These are phyloP conservation scores for Sarcophaga rosellei DNA, from an alignment of 2,888 invertebrate species.

Conservation along the genomic window DNA sequence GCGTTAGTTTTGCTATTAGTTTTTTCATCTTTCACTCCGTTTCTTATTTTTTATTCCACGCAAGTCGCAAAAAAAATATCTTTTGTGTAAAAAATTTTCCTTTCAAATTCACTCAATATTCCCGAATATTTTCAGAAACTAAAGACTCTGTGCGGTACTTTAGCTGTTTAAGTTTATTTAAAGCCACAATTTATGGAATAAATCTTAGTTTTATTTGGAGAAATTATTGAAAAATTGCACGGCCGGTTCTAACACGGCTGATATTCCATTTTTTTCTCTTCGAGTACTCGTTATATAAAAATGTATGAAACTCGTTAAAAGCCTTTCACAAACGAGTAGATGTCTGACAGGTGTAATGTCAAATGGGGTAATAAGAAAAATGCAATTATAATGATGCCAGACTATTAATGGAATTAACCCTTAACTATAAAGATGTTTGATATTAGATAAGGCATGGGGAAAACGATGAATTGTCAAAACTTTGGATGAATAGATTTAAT, in stretches of 20 bases:
- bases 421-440: not conserved
- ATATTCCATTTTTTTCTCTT: constrained; percentile 66
- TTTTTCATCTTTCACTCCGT: constrained; percentile 32
- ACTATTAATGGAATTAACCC: not conserved
- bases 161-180: constrained; percentile 25
- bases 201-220: constrained; percentile 36
- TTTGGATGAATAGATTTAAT: no score
- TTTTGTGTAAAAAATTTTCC: constrained; percentile 35
- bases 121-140: not conserved
- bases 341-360: constrained; percentile 48
- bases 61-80: constrained; percentile 51
- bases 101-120: constrained; percentile 5
- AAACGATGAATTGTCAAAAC: no score
- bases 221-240: constrained; percentile 68
- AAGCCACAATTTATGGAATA: constrained; percentile 33
- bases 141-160: constrained; percentile 6
- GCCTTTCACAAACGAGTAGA: constrained; percentile 42
- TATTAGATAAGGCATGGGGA: not conserved
- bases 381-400: constrained; percentile 19
- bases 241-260: constrained; percentile 69
- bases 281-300: constrained; percentile 67
- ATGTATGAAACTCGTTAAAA: constrained; percentile 49
- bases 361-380: constrained; percentile 3
- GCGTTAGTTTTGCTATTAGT: constrained; percentile 35
- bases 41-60: constrained; percentile 54